These are phyloP conservation scores for Chesias legatella DNA, from an alignment of 2,888 invertebrate species.

Conservation along the genomic window DNA sequence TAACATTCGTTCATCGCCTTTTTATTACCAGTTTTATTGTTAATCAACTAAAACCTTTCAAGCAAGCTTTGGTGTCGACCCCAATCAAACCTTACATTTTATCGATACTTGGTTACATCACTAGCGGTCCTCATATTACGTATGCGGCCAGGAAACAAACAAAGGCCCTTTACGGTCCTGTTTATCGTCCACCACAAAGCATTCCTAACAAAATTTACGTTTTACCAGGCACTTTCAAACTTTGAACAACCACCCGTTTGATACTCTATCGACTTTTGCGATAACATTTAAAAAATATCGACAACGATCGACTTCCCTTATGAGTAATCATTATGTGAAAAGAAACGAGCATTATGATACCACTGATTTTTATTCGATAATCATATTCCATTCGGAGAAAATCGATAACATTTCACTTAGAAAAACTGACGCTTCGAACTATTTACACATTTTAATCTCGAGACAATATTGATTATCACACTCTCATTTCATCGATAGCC, in stretches of 20 bases:
- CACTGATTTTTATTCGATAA: slow-evolving; percentile 66
- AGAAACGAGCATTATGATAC: slow-evolving; percentile 41
- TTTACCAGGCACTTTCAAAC: slow-evolving; percentile 30
- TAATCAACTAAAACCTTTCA: slow-evolving; percentile 28
- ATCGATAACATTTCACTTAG: slow-evolving; percentile 65
- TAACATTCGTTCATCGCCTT: slow-evolving; percentile 22
- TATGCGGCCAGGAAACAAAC: slow-evolving; percentile 44
- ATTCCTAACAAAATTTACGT: slow-evolving; percentile 43
- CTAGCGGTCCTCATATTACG: slow-evolving; percentile 41
- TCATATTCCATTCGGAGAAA: slow-evolving; percentile 59
- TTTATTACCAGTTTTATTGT: slow-evolving; percentile 26
- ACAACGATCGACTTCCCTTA: slow-evolving; percentile 25
- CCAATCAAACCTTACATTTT: slow-evolving; percentile 26
- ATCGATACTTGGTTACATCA: slow-evolving; percentile 32
- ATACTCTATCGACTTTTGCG: slow-evolving; percentile 26
- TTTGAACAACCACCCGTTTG: slow-evolving; percentile 26
- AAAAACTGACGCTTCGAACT: slow-evolving; percentile 44
- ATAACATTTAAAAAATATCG: slow-evolving; percentile 26
- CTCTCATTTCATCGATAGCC: slow-evolving; percentile 93
- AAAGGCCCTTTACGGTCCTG: slow-evolving; percentile 53
- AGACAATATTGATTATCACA: slow-evolving; percentile 83
- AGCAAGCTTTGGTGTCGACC: slow-evolving; percentile 21
- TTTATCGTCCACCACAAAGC: slow-evolving; percentile 52
- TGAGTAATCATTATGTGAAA: slow-evolving; percentile 15
- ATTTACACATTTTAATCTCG: slow-evolving; percentile 64